These are phyloP conservation scores for Popillia japonica DNA, from an alignment of 1,140 invertebrate genomes.

Conservation along the genomic window DNA sequence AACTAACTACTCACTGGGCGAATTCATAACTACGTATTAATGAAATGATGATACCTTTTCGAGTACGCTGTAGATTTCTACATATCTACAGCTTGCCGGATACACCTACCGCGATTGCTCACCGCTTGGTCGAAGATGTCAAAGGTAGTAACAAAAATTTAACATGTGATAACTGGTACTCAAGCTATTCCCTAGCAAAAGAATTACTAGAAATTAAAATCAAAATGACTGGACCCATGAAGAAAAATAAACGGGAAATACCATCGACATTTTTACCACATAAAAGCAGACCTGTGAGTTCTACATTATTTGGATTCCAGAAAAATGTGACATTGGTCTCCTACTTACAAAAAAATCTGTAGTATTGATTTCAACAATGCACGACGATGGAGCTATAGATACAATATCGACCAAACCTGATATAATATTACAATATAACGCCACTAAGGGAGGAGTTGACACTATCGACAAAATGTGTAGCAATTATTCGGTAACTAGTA, in stretches of 20 bases:
- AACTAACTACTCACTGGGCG: slow-evolving; percentile 21
- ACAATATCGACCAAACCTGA: slow-evolving; percentile 55
- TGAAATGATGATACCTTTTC: slow-evolving; percentile 37
- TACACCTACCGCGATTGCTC: slow-evolving; percentile 45
- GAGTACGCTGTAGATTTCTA: slow-evolving; percentile 25
- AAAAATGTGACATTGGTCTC: too few species aligned
- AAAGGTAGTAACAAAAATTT: slow-evolving; percentile 52
- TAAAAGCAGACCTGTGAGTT: background rate
- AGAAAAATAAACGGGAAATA: slow-evolving; percentile 56
- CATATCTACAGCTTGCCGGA: background rate
- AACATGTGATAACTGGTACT: slow-evolving; percentile 55
- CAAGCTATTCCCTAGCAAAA: slow-evolving; percentile 50
- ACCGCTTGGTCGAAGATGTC: slow-evolving; percentile 48
- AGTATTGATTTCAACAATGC: slow-evolving; percentile 53
- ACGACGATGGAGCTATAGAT: slow-evolving; percentile 47
- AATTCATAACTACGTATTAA: slow-evolving; percentile 34
- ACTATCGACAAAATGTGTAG: slow-evolving; percentile 56
- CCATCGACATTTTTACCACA: slow-evolving; percentile 53
- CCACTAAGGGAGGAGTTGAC: slow-evolving; percentile 59
- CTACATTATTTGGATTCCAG: too few species aligned
- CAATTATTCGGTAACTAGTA: slow-evolving; percentile 56
- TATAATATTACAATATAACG: slow-evolving; percentile 60
- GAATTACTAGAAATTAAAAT: slow-evolving; percentile 52
- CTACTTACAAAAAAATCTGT: too few species aligned
- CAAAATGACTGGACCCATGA: slow-evolving; percentile 53